Evolutionary conservation across 2,113 vertebrate genomes (phyloP).

Genomic region (Pygoscelis antarcticus): DNA sequence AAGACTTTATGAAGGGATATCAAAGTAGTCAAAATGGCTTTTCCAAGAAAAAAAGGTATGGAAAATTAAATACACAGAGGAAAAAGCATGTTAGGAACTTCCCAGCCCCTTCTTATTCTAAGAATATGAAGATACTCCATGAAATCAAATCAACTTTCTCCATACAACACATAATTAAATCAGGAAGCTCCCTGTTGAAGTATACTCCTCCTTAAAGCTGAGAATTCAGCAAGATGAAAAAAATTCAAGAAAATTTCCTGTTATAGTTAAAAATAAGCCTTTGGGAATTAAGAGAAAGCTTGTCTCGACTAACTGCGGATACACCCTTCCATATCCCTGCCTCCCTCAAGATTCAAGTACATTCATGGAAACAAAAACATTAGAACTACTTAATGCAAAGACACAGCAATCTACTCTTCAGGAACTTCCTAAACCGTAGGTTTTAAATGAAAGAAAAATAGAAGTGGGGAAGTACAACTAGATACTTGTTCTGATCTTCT

Average conservation of each 20-base stretch:
- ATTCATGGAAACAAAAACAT: neutral
- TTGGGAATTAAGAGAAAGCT: neutral
- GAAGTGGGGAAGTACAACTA: neutral
- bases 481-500: neutral
- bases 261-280: neutral
- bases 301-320: neutral
- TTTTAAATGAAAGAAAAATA: neutral
- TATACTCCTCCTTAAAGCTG: neutral
- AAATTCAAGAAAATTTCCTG: neutral
- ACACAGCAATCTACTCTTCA: neutral
- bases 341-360: neutral
- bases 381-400: neutral
- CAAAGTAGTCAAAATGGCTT: neutral
- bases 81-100: neutral
- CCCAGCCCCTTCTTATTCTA: neutral
- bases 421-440: neutral
- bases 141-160: neutral
- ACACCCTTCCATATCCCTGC: neutral
- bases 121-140: neutral
- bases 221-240: neutral
- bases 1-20: neutral
- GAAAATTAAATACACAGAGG: neutral
- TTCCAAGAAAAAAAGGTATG: neutral
- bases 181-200: neutral
- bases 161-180: neutral